phyloP scores from a whole-genome alignment of 30 jellyfish, hydroid and myxozoan genomes.

The Pelagia noctiluca region DNA sequence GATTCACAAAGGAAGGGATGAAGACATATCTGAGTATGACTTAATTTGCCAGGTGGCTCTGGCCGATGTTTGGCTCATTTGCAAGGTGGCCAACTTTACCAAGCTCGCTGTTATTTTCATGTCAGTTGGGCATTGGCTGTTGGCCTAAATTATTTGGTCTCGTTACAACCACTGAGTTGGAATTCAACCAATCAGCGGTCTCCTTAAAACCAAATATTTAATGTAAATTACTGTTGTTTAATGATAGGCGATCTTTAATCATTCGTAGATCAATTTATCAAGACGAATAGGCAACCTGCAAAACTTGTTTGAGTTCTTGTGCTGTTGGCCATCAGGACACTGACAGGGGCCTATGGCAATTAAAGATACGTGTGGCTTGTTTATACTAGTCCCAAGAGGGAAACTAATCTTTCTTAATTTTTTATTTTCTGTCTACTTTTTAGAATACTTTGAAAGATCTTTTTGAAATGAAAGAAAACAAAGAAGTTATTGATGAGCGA shows the following conservation, averaged over 20 bases:
- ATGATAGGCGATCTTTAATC: too few species aligned
- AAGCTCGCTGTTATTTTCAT: not conserved
- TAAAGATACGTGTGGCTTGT: not conserved
- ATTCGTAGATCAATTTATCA: too few species aligned
- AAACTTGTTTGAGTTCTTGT: too few species aligned
- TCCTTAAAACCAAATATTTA: slow-evolving; percentile 2
- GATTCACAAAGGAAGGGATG: too few species aligned
- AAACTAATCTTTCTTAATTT: not conserved
- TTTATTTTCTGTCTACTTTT: not conserved
- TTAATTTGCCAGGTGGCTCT: too few species aligned
- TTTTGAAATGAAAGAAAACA: slow-evolving; percentile 36
- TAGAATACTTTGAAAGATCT: slow-evolving; percentile 79
- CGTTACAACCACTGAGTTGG: slow-evolving; percentile 1
- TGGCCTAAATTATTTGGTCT: not conserved
- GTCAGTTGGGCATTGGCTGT: not conserved
- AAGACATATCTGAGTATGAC: too few species aligned
- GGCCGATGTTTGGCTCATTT: too few species aligned
- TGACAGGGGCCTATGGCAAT: slow-evolving; percentile 4
- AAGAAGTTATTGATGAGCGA: slow-evolving; percentile 6
- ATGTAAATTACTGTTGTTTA: too few species aligned
- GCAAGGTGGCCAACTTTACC: not conserved
- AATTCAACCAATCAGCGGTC: not conserved
- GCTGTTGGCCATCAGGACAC: too few species aligned
- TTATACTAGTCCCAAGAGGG: too few species aligned
- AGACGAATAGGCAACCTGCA: too few species aligned